Conservation (phyloP, 2,888 invertebrate species). For the Thumatha senex region DNA sequence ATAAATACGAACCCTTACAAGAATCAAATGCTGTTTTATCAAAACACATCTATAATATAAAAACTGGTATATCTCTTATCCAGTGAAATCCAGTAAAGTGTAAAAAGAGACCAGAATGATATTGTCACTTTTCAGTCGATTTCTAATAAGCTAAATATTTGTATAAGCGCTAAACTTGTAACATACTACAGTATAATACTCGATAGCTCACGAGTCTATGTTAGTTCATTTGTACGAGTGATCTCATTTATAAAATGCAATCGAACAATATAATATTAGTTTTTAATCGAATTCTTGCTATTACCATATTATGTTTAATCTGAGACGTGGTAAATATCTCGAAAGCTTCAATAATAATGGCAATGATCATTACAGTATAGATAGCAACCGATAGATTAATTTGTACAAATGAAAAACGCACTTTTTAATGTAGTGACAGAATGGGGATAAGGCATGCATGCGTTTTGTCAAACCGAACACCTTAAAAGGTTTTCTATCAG, state of each 20-base stretch:
- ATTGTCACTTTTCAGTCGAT: constrained; percentile 79
- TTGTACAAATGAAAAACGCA: too few relatives aligned
- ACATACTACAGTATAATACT: constrained; percentile 19
- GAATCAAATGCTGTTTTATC: constrained; percentile 13
- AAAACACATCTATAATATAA: constrained; percentile 35
- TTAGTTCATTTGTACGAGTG: not conserved
- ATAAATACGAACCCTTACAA: constrained; percentile 2
- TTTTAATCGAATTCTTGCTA: not conserved
- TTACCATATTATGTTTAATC: too few relatives aligned
- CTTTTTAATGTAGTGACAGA: too few relatives aligned
- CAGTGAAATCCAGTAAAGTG: constrained; percentile 49
- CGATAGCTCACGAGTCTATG: not conserved
- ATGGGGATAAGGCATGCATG: too few relatives aligned
- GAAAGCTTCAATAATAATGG: too few relatives aligned
- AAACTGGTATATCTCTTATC: constrained; percentile 41
- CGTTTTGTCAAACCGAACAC: not conserved
- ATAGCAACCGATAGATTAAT: too few relatives aligned
- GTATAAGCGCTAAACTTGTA: constrained; percentile 45
- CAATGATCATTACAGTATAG: too few relatives aligned
- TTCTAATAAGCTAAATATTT: constrained; percentile 53
- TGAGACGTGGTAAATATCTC: too few relatives aligned
- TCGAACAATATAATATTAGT: not conserved
- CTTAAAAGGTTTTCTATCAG: too few relatives aligned
- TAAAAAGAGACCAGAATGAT: constrained; percentile 69
- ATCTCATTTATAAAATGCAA: not conserved